phyloP scores from a whole-genome alignment of 2,113 vertebrate species.

The Benitochromis conjunctus region DNA sequence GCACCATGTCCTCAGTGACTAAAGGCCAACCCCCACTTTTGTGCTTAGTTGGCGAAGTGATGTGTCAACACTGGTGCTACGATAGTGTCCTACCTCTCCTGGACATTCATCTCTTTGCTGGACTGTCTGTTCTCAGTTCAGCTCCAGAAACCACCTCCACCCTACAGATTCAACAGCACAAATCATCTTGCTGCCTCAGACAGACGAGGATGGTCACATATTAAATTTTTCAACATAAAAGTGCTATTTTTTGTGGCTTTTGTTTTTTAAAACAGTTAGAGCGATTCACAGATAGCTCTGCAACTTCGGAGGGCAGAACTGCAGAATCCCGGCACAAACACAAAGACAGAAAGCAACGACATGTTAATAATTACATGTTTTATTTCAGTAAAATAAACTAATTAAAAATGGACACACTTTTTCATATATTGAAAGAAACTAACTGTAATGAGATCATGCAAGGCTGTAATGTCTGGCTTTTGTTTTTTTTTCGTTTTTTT shows the following conservation, averaged over 20 bases:
- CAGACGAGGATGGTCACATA: not conserved
- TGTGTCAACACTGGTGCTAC: not conserved
- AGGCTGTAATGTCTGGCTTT: conserved; percentile 51
- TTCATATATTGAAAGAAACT: conserved; percentile 70
- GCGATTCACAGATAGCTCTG: not conserved
- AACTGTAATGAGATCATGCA: conserved; percentile 73
- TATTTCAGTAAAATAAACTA: conserved; percentile 73
- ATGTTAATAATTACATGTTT: conserved; percentile 71
- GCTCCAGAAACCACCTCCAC: not conserved
- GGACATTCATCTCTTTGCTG: not conserved
- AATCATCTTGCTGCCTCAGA: not conserved
- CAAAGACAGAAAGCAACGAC: not conserved
- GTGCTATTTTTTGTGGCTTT: not conserved
- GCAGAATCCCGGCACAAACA: not conserved
- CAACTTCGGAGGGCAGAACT: not conserved
- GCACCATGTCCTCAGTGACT: conserved; percentile 56
- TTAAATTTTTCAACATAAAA: not conserved
- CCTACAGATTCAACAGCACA: not conserved
- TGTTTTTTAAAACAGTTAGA: not conserved
- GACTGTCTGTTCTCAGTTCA: not conserved
- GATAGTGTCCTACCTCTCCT: not conserved
- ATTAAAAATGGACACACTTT: conserved; percentile 73
- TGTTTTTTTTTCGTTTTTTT: conserved; percentile 24
- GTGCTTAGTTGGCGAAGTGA: not conserved
- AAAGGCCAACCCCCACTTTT: not conserved